Evolutionary conservation across 2,888 invertebrate genomes (phyloP).

Genomic region (Ophonus ardosiacus): DNA sequence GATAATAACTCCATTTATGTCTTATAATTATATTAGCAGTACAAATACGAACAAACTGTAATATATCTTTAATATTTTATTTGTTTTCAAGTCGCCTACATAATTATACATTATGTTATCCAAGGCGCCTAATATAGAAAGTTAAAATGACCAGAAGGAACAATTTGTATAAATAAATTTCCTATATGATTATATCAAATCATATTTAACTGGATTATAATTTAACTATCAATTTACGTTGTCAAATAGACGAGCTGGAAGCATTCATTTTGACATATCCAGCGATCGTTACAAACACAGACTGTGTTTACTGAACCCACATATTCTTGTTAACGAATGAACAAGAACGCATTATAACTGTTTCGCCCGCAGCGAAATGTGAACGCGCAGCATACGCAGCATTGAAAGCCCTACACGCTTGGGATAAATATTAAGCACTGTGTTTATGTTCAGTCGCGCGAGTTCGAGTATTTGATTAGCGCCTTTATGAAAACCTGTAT

Average conservation of each 20-base stretch:
- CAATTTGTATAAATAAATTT: conserved; percentile 4
- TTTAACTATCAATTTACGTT: conserved; percentile 23
- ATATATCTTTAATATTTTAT: conserved; percentile 4
- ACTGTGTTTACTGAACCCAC: conserved; percentile 39
- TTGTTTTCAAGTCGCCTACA: background rate
- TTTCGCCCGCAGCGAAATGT: conserved; percentile 21
- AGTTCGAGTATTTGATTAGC: conserved; percentile 52
- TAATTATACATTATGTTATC: conserved; percentile 3
- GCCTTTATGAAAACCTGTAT: conserved; percentile 24
- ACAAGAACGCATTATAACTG: conserved; percentile 34
- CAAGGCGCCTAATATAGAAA: conserved; percentile 16
- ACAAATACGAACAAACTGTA: background rate
- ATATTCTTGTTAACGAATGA: conserved; percentile 36
- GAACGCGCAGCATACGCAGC: background rate
- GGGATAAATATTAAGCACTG: conserved; percentile 8
- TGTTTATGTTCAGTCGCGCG: conserved; percentile 37
- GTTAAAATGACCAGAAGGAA: background rate
- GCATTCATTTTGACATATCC: conserved; percentile 27
- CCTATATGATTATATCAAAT: conserved; percentile 1
- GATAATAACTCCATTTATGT: background rate
- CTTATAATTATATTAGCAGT: background rate
- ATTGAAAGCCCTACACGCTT: background rate
- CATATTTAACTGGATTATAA: conserved; percentile 20
- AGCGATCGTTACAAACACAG: conserved; percentile 27
- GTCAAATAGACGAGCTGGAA: conserved; percentile 25